Percentiles rank a stretch among this genome's conserved stretches.
Evolutionary conservation across 2,113 vertebrate species (phyloP).

Genomic region (Neolamprologus brichardi): DNA sequence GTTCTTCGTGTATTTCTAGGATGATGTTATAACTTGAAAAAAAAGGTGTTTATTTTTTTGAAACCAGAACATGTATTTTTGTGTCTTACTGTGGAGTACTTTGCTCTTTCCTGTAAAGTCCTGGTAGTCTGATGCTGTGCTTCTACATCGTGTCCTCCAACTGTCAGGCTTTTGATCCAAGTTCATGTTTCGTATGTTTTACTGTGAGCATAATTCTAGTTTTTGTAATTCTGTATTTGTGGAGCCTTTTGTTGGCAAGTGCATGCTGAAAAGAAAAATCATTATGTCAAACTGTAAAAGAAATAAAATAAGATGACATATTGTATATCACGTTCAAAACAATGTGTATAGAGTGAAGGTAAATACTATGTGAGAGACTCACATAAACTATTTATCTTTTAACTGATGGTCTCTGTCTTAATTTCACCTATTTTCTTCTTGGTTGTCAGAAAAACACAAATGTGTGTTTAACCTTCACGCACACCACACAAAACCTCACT

Average conservation of each 20-base stretch:
- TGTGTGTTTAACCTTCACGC: not conserved
- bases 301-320: not conserved
- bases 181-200: slow-evolving; percentile 57
- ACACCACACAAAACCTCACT: not conserved
- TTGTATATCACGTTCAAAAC: slow-evolving; percentile 59
- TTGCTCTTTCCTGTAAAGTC: slow-evolving; percentile 73
- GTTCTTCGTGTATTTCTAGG: slow-evolving; percentile 54
- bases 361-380: slow-evolving; percentile 62
- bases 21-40: slow-evolving; percentile 41
- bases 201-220: slow-evolving; percentile 72
- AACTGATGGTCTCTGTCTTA: slow-evolving; percentile 2
- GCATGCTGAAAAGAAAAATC: slow-evolving; percentile 73
- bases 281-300: slow-evolving; percentile 60
- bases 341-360: slow-evolving; percentile 63
- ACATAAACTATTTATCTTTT: slow-evolving; percentile 73
- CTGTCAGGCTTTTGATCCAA: slow-evolving; percentile 65
- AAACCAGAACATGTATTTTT: slow-evolving; percentile 60
- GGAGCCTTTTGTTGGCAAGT: slow-evolving; percentile 81
- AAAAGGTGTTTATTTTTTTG: slow-evolving; percentile 58
- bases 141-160: slow-evolving; percentile 72
- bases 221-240: slow-evolving; percentile 80
- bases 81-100: slow-evolving; percentile 74
- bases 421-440: not conserved
- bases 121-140: slow-evolving; percentile 74
- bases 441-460: not conserved